Conservation (phyloP, 2,888 invertebrate species). For the Diploptera punctata region DNA sequence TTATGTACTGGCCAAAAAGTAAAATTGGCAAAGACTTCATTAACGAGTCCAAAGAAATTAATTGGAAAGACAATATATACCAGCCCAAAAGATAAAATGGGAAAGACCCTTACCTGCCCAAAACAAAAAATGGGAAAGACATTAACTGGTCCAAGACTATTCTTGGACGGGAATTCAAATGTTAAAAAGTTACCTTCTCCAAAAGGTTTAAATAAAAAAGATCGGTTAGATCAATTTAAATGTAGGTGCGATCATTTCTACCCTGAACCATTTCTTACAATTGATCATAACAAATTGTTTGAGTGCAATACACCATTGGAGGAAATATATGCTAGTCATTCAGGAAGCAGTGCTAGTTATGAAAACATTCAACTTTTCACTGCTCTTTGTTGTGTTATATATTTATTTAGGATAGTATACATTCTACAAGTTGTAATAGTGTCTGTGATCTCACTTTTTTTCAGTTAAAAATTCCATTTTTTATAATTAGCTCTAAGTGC, state of each 20-base stretch:
- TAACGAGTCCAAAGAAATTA: no score
- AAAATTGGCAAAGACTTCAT: no score
- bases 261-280: neutral
- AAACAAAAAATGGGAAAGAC: no score
- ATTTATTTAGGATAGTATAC: slow-evolving; percentile 34
- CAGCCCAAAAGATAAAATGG: no score
- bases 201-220: neutral
- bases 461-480: no score
- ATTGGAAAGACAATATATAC: no score
- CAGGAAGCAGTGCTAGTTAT: neutral
- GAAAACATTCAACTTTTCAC: neutral
- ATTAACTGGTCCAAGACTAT: no score
- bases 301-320: neutral
- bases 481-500: no score
- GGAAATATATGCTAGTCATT: slow-evolving; percentile 5
- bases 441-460: slow-evolving; percentile 35
- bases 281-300: neutral
- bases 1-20: no score
- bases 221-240: neutral
- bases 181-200: neutral
- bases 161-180: no score
- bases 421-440: slow-evolving; percentile 31
- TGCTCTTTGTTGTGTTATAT: slow-evolving; percentile 32
- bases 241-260: neutral
- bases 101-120: no score